These are phyloP conservation scores for Spodoptera litura DNA, from an alignment of 1,140 invertebrate species.

Conservation along the genomic window DNA sequence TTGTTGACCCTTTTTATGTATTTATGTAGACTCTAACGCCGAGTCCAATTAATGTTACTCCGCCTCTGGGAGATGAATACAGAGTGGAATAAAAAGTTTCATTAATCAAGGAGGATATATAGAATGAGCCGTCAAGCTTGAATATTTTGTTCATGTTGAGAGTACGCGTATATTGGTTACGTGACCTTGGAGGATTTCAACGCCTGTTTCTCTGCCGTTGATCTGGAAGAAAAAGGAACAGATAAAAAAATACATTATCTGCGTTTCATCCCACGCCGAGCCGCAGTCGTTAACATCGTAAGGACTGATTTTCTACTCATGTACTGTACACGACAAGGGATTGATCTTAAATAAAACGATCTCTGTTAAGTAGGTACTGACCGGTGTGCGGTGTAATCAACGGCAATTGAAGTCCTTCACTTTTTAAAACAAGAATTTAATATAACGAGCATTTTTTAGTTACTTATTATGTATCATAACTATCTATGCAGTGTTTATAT, in stretches of 20 bases:
- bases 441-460: too few relatives aligned
- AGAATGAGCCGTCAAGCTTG: neutral
- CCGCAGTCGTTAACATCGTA: conserved; percentile 24
- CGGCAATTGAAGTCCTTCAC: too few relatives aligned
- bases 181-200: neutral
- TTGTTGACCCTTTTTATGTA: conserved; percentile 73
- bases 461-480: too few relatives aligned
- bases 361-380: neutral
- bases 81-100: conserved; percentile 54
- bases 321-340: conserved; percentile 17
- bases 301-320: conserved; percentile 11
- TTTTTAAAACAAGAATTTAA: too few relatives aligned
- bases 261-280: conserved; percentile 22
- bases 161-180: too few relatives aligned
- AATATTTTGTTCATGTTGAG: neutral
- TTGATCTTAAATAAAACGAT: neutral
- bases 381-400: neutral
- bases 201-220: conserved; percentile 4
- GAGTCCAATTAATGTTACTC: conserved; percentile 76
- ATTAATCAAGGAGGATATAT: conserved; percentile 32
- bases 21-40: conserved; percentile 67
- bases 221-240: conserved; percentile 19
- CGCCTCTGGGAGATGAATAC: conserved; percentile 66
- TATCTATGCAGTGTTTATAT: too few relatives aligned
- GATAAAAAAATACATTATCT: conserved; percentile 24